Conservation (phyloP, 2,113 vertebrate genomes). For the Ptychochromis oligacanthus region DNA sequence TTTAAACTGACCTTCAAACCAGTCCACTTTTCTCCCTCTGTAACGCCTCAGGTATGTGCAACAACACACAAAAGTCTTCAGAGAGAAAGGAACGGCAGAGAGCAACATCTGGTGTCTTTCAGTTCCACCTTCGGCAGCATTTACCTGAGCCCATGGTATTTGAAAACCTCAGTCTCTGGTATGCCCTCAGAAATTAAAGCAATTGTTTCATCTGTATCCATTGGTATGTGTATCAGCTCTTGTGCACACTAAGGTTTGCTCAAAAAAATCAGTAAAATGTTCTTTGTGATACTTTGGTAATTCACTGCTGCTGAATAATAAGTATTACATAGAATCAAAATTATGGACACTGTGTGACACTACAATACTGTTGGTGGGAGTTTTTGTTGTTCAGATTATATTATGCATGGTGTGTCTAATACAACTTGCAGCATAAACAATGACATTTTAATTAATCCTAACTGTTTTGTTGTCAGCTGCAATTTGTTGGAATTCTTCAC, state of each 20-base stretch:
- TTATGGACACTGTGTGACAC: not conserved
- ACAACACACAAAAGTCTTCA: constrained; percentile 52
- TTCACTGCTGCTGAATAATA: not conserved
- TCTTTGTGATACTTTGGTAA: not conserved
- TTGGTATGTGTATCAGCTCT: constrained; percentile 20
- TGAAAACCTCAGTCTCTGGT: constrained; percentile 39
- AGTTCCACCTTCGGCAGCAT: constrained; percentile 63
- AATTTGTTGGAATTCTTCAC: constrained; percentile 25
- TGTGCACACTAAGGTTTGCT: not conserved
- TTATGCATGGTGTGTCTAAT: not conserved
- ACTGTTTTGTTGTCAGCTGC: constrained; percentile 7
- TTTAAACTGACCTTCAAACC: constrained; percentile 82
- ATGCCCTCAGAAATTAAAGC: constrained; percentile 51
- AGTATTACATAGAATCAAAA: not conserved
- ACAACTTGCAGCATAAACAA: constrained; percentile 7
- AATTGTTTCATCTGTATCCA: constrained; percentile 52
- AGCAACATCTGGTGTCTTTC: constrained; percentile 75
- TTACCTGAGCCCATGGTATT: constrained; percentile 60
- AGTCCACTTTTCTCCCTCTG: constrained; percentile 67
- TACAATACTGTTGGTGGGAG: not conserved
- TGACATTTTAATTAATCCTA: constrained; percentile 13
- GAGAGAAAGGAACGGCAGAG: constrained; percentile 43
- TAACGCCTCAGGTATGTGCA: constrained; percentile 65
- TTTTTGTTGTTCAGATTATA: not conserved
- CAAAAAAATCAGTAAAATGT: not conserved